Base-by-base conservation (phyloP, 2,888 invertebrate genomes). In the Allacma fusca region DNA sequence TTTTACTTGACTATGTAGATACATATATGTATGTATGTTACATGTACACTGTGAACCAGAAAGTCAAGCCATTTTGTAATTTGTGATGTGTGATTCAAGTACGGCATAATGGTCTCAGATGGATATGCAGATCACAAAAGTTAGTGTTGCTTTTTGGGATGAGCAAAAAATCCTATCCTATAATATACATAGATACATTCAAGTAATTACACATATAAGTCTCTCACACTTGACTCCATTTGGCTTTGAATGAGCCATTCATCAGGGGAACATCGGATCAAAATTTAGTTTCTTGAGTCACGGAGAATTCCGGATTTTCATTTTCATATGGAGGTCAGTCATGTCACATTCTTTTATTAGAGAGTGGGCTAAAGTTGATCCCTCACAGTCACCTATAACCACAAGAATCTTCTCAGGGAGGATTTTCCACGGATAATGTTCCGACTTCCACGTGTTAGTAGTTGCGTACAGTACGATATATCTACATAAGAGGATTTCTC, bases 61-160 rank as follows among this genome's bases (percentile, higher is more conserved):
- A 50, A 50, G 50, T 50, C 50, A 44, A 70, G 24, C 44, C 44
- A 70, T 50, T 50, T 50, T 70, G 44, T 70, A 50, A 70, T 70
- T 70, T 70, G 70, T 70, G 70, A 50, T 50, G 50, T 50, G 50
- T 70, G 70, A 70, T 70, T 50, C 50, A 70, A 50, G 44, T 70
- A 50, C n/a, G 5, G 50, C 50, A 50, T 50, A 50, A 70, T 70
- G 70, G 28, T 19, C 12, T 9, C 21, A n/a, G 34, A 65, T 26
- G 65, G 65, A 28, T 26, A 70, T 69, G 69, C 44, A 67, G 67
- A 29, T 67, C 34, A 23, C 69, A 9, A 70, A 24, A 40, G 50
- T 16, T 50, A 28, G 26, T 70, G 70, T 70, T 26, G 43, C 28
- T 50, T 50, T 50, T 50, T 50, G 70, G 50, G 23, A 70, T 24